Conservation (phyloP, 2,888 invertebrate genomes). For the Netelia inedita region DNA sequence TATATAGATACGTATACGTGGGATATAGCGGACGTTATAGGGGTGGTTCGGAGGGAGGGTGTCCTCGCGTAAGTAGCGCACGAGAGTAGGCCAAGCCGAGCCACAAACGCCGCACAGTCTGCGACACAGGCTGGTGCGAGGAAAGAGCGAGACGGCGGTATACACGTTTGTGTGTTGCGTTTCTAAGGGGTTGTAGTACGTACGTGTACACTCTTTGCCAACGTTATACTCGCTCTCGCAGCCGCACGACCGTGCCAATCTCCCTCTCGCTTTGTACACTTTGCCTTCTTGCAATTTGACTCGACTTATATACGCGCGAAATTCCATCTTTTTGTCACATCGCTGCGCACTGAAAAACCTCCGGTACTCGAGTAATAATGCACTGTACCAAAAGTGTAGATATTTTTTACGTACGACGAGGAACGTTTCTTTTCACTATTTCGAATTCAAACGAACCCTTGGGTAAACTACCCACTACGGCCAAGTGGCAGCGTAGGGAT, state of each 20-base stretch:
- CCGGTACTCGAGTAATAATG: no score
- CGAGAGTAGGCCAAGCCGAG: conserved; percentile 66
- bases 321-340: no score
- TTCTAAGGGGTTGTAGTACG: not conserved
- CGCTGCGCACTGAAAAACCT: no score
- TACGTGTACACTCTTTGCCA: not conserved
- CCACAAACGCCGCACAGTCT: conserved; percentile 63
- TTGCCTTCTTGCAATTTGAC: conserved; percentile 28
- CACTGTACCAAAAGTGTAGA: no score
- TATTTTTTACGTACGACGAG: no score
- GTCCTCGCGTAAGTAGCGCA: conserved; percentile 67
- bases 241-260: conserved; percentile 26
- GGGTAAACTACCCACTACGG: no score
- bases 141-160: conserved; percentile 8
- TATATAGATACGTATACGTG: conserved; percentile 3
- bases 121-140: conserved; percentile 39
- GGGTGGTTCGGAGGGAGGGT: conserved; percentile 38
- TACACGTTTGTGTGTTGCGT: conserved; percentile 1
- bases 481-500: no score
- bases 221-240: conserved; percentile 20
- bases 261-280: conserved; percentile 3
- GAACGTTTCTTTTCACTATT: no score
- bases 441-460: no score
- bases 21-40: conserved; percentile 8
- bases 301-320: conserved; percentile 5